Conservation (phyloP, 2,888 invertebrate species). For the Drosophila siamana region DNA sequence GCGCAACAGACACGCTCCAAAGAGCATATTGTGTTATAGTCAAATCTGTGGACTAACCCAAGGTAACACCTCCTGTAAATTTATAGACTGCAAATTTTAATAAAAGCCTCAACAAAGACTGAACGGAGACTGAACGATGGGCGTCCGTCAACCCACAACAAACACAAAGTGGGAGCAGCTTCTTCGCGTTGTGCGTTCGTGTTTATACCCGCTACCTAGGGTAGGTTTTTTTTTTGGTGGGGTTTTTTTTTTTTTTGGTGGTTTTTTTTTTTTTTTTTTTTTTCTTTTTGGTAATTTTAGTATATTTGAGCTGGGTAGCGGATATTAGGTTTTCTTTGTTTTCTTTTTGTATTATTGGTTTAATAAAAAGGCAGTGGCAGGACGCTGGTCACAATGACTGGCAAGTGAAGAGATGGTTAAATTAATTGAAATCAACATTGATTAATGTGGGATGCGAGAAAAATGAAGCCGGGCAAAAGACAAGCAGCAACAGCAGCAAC, state of each 20-base stretch:
- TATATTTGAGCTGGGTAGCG: too few species aligned
- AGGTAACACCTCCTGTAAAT: constrained; percentile 66
- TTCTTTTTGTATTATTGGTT: constrained; percentile 54
- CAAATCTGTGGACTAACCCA: constrained; percentile 28
- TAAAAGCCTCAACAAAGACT: constrained; percentile 55
- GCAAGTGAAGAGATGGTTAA: constrained; percentile 81
- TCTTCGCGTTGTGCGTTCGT: not conserved
- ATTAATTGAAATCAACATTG: constrained; percentile 82
- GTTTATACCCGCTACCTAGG: too few species aligned
- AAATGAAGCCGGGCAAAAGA: constrained; percentile 57
- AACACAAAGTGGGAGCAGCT: too few species aligned
- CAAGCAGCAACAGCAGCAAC: constrained; percentile 17
- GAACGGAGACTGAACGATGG: constrained; percentile 56
- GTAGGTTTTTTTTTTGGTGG: constrained; percentile 1
- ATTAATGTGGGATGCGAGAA: constrained; percentile 79
- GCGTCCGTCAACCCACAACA: constrained; percentile 53
- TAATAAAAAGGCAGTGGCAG: constrained; percentile 56
- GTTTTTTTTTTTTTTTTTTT: constrained; percentile 13
- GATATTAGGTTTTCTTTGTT: too few species aligned
- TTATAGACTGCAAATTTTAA: constrained; percentile 77
- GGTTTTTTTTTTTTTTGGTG: not conserved
- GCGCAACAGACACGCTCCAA: constrained; percentile 2
- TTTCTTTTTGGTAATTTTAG: too few species aligned
- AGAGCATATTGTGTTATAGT: not conserved
- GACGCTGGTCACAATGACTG: constrained; percentile 61